phyloP scores from a whole-genome alignment of 2,888 invertebrate species.

The Acanthacorydalis orientalis region DNA sequence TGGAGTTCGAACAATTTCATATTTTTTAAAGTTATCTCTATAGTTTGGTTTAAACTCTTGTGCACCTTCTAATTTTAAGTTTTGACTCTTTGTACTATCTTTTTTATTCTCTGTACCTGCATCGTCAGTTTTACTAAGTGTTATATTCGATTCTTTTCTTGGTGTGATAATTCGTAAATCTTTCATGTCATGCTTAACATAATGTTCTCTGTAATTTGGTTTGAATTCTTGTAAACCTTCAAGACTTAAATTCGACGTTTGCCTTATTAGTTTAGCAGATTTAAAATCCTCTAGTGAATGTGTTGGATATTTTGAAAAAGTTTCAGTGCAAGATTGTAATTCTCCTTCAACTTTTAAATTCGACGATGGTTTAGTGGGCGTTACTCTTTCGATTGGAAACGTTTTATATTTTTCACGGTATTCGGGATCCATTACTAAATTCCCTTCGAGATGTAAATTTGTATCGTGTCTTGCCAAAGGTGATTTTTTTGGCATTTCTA shows the following conservation, averaged over 20 bases:
- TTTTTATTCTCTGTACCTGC: slow-evolving; percentile 28
- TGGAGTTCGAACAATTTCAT: slow-evolving; percentile 7
- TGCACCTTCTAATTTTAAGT: slow-evolving; percentile 20
- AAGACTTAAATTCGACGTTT: slow-evolving; percentile 2
- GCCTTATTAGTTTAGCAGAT: slow-evolving; percentile 2
- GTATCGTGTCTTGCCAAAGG: slow-evolving; percentile 15
- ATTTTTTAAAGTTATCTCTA: slow-evolving; percentile 14
- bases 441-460: slow-evolving; percentile 13
- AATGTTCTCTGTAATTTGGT: slow-evolving; percentile 6
- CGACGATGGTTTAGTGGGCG: slow-evolving; percentile 17
- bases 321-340: slow-evolving; percentile 1
- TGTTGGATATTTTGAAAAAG: slow-evolving; percentile 1
- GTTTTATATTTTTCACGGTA: slow-evolving; percentile 16
- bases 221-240: slow-evolving; percentile 5
- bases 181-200: slow-evolving; percentile 8
- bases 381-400: slow-evolving; percentile 13
- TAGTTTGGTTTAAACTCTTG: slow-evolving; percentile 22
- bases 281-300: slow-evolving; percentile 1
- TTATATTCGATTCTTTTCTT: slow-evolving; percentile 26
- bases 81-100: slow-evolving; percentile 13
- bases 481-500: slow-evolving; percentile 25
- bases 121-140: slow-evolving; percentile 29
- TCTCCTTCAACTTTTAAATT: slow-evolving; percentile 15
- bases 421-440: slow-evolving; percentile 25
- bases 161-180: slow-evolving; percentile 16